Evolutionary conservation across 1,140 invertebrate species (phyloP).

Genomic region (Vollenhovia emeryi): DNA sequence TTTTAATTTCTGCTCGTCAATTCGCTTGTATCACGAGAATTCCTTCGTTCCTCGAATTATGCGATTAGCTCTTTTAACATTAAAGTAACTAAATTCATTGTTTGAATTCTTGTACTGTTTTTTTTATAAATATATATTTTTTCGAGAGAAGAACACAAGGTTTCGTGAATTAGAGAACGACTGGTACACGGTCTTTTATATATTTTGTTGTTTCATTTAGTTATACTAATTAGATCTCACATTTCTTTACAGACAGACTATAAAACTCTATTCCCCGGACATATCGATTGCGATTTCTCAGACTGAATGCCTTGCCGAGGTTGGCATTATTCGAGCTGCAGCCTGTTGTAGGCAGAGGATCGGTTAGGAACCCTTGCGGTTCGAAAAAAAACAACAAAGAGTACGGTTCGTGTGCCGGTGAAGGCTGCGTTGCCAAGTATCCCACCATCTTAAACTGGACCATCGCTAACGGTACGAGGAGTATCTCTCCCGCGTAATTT

Average conservation of each 20-base stretch:
- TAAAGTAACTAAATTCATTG: not conserved
- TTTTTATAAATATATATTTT: not conserved
- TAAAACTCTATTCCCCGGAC: too few relatives aligned
- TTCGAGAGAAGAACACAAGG: not conserved
- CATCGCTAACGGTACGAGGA: slow-evolving; percentile 47
- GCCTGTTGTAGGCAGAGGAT: slow-evolving; percentile 17
- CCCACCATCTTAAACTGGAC: slow-evolving; percentile 49
- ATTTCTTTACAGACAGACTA: not conserved
- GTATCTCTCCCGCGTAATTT: slow-evolving; percentile 38
- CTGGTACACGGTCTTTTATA: not conserved
- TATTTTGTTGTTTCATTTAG: not conserved
- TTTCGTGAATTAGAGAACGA: not conserved
- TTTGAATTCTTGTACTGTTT: not conserved
- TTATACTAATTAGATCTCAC: too few relatives aligned
- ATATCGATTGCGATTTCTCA: slow-evolving; percentile 7
- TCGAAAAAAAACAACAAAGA: slow-evolving; percentile 57
- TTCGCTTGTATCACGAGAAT: not conserved
- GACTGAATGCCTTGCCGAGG: not conserved
- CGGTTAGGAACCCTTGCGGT: slow-evolving; percentile 33
- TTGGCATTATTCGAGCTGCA: not conserved
- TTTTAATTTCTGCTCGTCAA: not conserved
- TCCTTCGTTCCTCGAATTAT: not conserved
- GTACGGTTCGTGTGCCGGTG: slow-evolving; percentile 43
- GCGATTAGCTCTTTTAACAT: not conserved
- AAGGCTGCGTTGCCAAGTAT: slow-evolving; percentile 58